Evolutionary conservation across 2,888 invertebrate species (phyloP), one percentile per base, ranked within the genome.

Genomic region (Deilephila porcellus): DNA sequence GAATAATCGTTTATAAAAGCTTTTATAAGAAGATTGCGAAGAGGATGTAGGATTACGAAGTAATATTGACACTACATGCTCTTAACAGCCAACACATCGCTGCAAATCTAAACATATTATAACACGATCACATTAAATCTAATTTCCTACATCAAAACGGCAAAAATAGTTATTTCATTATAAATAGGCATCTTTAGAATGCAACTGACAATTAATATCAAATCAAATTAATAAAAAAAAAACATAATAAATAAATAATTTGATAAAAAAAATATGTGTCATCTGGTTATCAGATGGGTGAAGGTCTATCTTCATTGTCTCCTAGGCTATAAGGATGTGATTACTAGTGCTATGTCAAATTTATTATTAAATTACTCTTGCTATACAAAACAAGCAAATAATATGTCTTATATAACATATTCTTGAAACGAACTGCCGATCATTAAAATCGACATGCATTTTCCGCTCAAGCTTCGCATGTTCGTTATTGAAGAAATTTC

Each of bases 1-100:
- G 72, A 56, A 67, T 67, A 67, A 67, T 60, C 37, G 63, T 53
- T 34, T 52, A n/a, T 53, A 29, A 53, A 63, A 76, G 75, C 25
- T 67, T 67, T 52, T 67, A 14, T 64, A 45, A 64, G 45, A 20
- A 29, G 67, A 45, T 67, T 14, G 45, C 20, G 34, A 32, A 6
- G 4, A 20, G 45, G 45, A 11, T 67, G 25, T 56, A 56, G 17
- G 56, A n/a, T 56, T 8, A 6, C 14, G 17, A 53, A n/a, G 17
- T 53, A 52, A 52, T 45, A 11, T 45, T 45, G 45, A 45, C 45
- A 45, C 45, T 14, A 37, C 8, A 8, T 37, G 37, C 7, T 8
- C 37, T 37, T 8, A 11, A 8, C 1, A 37, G 37, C 37, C 37
- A 37, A 37, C 37, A 8, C 37, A 7, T 37, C 8, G 2, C 45